phyloP scores from a whole-genome alignment of 1,140 invertebrate genomes.

The Centruroides vittatus region DNA sequence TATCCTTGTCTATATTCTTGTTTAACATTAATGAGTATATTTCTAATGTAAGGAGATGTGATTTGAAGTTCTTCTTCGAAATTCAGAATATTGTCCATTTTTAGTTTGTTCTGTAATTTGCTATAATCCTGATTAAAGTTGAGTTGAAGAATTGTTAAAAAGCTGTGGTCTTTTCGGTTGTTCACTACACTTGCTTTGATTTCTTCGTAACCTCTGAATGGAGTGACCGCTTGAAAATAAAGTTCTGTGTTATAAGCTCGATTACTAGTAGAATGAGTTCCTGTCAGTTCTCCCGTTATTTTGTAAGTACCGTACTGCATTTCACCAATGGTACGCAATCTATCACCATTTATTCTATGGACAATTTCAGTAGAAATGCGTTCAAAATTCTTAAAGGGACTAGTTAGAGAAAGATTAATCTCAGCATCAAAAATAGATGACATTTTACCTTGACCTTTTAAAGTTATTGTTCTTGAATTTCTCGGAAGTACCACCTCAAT shows the following conservation, averaged over 20 bases:
- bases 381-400: not conserved
- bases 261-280: not conserved
- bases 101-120: constrained; percentile 1
- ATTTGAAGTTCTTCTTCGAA: constrained; percentile 5
- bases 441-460: constrained; percentile 8
- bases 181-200: constrained; percentile 4
- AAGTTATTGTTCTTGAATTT: not conserved
- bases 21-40: too few relatives aligned
- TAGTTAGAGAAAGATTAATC: constrained; percentile 5
- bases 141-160: constrained; percentile 3
- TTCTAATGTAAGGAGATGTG: not conserved
- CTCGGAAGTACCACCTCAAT: too few relatives aligned
- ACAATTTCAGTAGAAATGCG: constrained; percentile 6
- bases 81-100: not conserved
- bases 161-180: constrained; percentile 2
- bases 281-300: constrained; percentile 4
- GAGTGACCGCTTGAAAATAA: constrained; percentile 2
- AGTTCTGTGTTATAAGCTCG: constrained; percentile 1
- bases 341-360: constrained; percentile 6
- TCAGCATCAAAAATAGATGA: constrained; percentile 1
- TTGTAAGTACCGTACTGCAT: not conserved
- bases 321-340: constrained; percentile 5
- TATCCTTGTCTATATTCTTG: too few relatives aligned
- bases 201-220: constrained; percentile 10
- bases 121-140: constrained; percentile 4